A percentile compares a stretch with the other conserved stretches of the same genome.
These are phyloP conservation scores for Lacerta agilis DNA, from an alignment of 2,797 vertebrate genomes.

Conservation along the genomic window DNA sequence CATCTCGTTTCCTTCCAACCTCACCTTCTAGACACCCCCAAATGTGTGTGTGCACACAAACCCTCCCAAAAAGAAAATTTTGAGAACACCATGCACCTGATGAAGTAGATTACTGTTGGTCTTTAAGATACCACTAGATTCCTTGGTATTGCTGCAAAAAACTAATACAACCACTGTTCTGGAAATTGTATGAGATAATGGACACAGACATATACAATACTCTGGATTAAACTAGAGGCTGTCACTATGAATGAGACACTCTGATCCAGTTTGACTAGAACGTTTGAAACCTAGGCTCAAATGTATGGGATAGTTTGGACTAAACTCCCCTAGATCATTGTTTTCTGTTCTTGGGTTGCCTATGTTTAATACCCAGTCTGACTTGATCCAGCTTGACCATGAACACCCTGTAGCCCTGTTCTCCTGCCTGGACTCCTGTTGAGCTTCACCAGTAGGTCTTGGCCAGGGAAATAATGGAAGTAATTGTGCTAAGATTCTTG, in stretches of 20 bases:
- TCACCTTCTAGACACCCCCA: too few relatives aligned
- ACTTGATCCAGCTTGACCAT: not conserved
- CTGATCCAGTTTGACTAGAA: not conserved
- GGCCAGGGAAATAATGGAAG: not conserved
- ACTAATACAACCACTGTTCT: too few relatives aligned
- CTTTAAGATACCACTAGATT: too few relatives aligned
- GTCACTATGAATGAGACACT: not conserved
- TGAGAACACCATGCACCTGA: too few relatives aligned
- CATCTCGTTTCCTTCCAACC: too few relatives aligned
- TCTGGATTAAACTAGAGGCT: not conserved
- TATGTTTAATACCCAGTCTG: not conserved
- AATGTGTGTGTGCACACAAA: too few relatives aligned
- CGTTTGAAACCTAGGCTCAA: not conserved
- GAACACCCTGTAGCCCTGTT: not conserved
- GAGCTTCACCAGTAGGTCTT: not conserved
- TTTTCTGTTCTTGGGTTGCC: not conserved
- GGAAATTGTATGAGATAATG: not conserved
- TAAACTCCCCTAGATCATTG: not conserved
- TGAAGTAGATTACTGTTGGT: too few relatives aligned
- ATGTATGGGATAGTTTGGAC: not conserved
- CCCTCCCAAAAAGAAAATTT: too few relatives aligned
- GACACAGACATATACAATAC: not conserved
- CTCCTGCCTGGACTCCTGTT: not conserved
- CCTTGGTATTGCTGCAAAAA: too few relatives aligned
- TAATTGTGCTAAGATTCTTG: not conserved